Conservation (phyloP, 2,797 vertebrate species). For the Cossypha niveicapilla region DNA sequence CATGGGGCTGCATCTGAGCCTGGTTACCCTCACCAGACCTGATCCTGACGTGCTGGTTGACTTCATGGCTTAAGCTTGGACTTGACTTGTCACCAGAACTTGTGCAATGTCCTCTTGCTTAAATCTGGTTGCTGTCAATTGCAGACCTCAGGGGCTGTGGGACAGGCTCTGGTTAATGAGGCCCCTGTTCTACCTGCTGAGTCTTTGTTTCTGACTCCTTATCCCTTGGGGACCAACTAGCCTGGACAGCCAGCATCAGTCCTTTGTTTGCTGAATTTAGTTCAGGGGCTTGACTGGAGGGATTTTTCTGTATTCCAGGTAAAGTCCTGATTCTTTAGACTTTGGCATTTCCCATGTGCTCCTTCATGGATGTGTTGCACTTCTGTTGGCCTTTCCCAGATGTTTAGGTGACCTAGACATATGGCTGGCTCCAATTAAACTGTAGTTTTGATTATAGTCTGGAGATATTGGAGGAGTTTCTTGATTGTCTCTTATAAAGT, state of each 20-base stretch:
- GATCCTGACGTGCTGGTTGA: background rate
- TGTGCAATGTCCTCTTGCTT: background rate
- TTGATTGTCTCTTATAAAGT: background rate
- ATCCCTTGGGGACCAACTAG: background rate
- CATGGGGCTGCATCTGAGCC: background rate
- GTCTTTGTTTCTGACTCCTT: background rate
- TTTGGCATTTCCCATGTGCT: background rate
- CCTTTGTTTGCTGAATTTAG: background rate
- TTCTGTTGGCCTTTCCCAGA: background rate
- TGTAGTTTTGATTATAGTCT: background rate
- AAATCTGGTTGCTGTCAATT: background rate
- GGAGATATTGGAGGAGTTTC: background rate
- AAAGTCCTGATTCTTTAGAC: background rate
- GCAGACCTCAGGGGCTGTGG: background rate
- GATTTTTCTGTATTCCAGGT: background rate
- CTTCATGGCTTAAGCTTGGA: background rate
- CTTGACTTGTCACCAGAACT: background rate
- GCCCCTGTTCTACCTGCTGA: background rate
- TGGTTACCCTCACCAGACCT: background rate
- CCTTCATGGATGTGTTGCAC: background rate
- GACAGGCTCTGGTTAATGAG: background rate
- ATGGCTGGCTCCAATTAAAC: background rate
- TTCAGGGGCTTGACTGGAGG: background rate
- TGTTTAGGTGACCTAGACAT: background rate
- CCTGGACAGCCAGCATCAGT: background rate